phyloP scores from a whole-genome alignment of 2,113 vertebrate species.

The Polyodon spathula region DNA sequence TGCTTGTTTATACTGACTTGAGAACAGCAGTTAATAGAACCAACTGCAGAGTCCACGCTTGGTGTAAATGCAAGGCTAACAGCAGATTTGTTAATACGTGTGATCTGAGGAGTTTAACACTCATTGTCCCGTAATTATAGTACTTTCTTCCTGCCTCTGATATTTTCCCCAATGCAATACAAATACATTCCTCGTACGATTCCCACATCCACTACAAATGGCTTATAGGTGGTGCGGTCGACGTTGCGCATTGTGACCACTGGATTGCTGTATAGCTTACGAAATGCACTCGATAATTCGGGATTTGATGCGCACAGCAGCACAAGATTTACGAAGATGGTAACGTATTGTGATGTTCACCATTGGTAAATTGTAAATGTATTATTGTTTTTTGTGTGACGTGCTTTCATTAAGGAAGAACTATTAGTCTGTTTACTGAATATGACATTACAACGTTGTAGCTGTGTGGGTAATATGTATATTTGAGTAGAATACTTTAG shows the following conservation, averaged over 20 bases:
- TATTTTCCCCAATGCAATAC: slow-evolving; percentile 15
- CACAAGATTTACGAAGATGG: too few relatives aligned
- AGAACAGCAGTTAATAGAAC: not conserved
- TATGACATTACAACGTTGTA: too few relatives aligned
- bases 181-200: slow-evolving; percentile 13
- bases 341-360: too few relatives aligned
- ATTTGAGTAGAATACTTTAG: too few relatives aligned
- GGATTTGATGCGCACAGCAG: too few relatives aligned
- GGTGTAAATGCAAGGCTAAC: not conserved
- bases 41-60: not conserved
- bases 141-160: slow-evolving; percentile 4
- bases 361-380: too few relatives aligned
- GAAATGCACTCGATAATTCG: too few relatives aligned
- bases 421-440: too few relatives aligned
- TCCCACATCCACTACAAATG: slow-evolving; percentile 11
- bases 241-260: not conserved
- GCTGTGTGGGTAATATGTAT: too few relatives aligned
- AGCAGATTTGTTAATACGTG: slow-evolving; percentile 6
- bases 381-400: too few relatives aligned
- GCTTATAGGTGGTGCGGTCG: slow-evolving; percentile 6
- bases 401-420: too few relatives aligned
- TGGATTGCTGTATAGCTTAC: not conserved
- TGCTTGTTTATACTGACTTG: slow-evolving; percentile 3
- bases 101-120: not conserved
- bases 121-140: slow-evolving; percentile 12